These are phyloP conservation scores for Arge pagana DNA, from an alignment of 2,888 invertebrate genomes.

Conservation along the genomic window DNA sequence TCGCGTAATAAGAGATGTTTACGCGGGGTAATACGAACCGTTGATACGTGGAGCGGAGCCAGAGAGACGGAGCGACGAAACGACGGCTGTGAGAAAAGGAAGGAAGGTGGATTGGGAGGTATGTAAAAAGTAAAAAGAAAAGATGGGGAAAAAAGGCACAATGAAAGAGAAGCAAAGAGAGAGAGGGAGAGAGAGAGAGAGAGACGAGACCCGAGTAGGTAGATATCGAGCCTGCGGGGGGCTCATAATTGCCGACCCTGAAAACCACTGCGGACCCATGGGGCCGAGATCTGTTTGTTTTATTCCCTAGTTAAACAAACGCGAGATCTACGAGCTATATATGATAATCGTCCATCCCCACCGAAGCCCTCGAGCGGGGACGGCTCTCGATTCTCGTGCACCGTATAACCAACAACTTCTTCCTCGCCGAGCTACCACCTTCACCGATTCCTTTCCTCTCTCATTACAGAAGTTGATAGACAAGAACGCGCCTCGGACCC, in stretches of 20 bases:
- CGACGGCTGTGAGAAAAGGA: too few species aligned
- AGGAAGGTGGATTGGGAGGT: too few species aligned
- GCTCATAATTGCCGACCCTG: conserved; percentile 58
- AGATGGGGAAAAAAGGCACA: too few species aligned
- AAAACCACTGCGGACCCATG: conserved; percentile 56
- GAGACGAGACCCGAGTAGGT: conserved; percentile 31
- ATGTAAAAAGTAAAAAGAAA: too few species aligned
- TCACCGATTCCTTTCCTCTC: conserved; percentile 23
- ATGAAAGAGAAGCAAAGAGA: conserved; percentile 22
- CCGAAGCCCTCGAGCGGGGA: background rate
- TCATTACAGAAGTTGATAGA: conserved; percentile 29
- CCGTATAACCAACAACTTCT: too few species aligned
- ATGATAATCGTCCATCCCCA: conserved; percentile 51
- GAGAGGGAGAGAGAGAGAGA: conserved; percentile 24
- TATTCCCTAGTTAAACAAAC: conserved; percentile 58
- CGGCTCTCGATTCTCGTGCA: conserved; percentile 15
- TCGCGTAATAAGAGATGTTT: too few species aligned
- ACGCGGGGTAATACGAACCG: too few species aligned
- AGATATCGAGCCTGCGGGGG: conserved; percentile 53
- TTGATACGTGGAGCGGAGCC: too few species aligned
- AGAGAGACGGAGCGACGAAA: too few species aligned
- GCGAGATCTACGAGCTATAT: conserved; percentile 58
- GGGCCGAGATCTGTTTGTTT: conserved; percentile 57
- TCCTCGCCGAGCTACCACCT: conserved; percentile 31
- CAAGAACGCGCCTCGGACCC: conserved; percentile 14